phyloP scores from a whole-genome alignment of 2,113 vertebrate species.

The Upupa epops region DNA sequence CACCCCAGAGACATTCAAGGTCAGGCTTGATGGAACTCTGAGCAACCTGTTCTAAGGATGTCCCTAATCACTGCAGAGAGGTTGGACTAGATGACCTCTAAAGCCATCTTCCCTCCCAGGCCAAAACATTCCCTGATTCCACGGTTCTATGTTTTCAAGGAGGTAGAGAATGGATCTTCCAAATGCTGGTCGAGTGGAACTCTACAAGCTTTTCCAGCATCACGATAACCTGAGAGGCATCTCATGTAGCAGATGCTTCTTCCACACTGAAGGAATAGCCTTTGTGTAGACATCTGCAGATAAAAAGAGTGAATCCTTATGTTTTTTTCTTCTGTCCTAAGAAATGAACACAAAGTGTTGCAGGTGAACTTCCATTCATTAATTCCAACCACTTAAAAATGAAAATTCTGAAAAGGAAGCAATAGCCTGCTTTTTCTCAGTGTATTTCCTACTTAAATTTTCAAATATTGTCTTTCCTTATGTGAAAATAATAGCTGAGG shows the following conservation, averaged over 20 bases:
- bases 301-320: neutral
- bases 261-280: neutral
- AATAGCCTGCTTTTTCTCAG: neutral
- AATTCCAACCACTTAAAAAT: neutral
- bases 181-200: neutral
- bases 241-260: neutral
- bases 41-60: too few species aligned
- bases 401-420: neutral
- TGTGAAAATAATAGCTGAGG: neutral
- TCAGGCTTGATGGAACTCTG: too few species aligned
- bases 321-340: neutral
- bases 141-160: neutral
- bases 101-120: too few species aligned
- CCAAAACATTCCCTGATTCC: too few species aligned
- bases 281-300: neutral
- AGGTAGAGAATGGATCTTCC: neutral
- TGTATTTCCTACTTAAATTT: neutral
- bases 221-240: neutral
- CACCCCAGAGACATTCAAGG: too few species aligned
- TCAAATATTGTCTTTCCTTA: fast-evolving
- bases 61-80: too few species aligned
- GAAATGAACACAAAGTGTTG: neutral
- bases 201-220: neutral
- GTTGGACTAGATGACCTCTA: too few species aligned
- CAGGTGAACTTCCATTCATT: neutral